A percentile compares a stretch with the other conserved stretches of the same genome.
phyloP scores from a whole-genome alignment of 2,797 vertebrate species.

The Benthosema pterotum region DNA sequence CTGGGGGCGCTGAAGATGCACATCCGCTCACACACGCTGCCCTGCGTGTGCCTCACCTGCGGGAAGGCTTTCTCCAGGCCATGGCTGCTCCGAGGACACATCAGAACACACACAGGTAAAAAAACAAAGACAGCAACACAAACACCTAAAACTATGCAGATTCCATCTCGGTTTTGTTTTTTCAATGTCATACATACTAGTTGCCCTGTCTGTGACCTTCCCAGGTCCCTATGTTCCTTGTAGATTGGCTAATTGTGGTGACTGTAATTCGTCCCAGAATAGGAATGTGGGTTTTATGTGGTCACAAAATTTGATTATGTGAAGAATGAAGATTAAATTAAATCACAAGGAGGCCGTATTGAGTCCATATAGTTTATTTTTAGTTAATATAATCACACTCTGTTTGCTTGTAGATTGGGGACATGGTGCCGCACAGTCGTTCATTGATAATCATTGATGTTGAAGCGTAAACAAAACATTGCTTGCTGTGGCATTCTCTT shows the following conservation, averaged over 20 bases:
- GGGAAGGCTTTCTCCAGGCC: slow-evolving; percentile 97
- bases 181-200: no score
- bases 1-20: slow-evolving; percentile 98
- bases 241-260: no score
- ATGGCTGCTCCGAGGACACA: slow-evolving; percentile 96
- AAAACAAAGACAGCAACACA: no score
- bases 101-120: slow-evolving; percentile 96
- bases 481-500: slow-evolving; percentile 35
- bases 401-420: slow-evolving; percentile 24
- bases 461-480: slow-evolving; percentile 53
- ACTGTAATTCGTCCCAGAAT: no score
- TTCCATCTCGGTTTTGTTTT: no score
- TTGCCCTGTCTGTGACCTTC: no score
- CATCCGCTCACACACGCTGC: slow-evolving; percentile 96
- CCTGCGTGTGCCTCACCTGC: slow-evolving; percentile 94
- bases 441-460: slow-evolving; percentile 62
- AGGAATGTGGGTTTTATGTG: no score
- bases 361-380: no score
- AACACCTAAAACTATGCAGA: no score
- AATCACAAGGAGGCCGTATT: background rate
- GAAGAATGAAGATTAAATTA: background rate
- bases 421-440: slow-evolving; percentile 1
- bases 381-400: background rate
- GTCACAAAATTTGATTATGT: no score
- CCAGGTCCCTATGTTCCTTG: no score